Evolutionary conservation across 2,113 vertebrate species (phyloP), one percentile per base, ranked within the genome.

Genomic region (Amphiprion ocellaris): DNA sequence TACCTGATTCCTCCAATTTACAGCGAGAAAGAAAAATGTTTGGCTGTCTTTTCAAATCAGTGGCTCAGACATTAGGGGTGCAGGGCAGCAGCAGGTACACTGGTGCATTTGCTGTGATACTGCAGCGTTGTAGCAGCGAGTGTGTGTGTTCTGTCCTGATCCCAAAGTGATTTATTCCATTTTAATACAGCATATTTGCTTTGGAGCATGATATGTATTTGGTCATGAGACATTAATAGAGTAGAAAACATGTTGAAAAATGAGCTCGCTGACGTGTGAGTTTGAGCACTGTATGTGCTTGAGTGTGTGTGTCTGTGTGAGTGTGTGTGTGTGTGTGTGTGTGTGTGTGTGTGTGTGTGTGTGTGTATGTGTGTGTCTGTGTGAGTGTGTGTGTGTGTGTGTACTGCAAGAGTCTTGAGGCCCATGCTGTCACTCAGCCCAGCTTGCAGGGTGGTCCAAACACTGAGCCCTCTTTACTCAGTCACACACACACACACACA

Each of bases 371-470:
- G 69, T 55, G 64, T 68, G 84, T 83, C 72, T 86, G 82, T 82
- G 84, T 65, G 64, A 62, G 81, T 82, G 76, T 78, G 74, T 64
- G 63, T 64, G 71, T 82, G 76, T 78, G 74, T 64, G 63, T 64
- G 71, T 60, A 53, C 63, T 77, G 84, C 46, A 49, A 69, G 73
- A 85, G 91, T 86, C 81, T 85, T 85, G 87, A 91, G 93, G 90
- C 92, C 89, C 84, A 66, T 69, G 90, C 89, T 93, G 90, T 93
- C 91, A 90, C 87, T 93, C 90, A 94, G 90, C 90, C 87, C 87
- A 84, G 87, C 93, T 88, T 83, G 15, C 93, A 94, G 91, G 93
- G 93, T 94, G 93, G 93, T 94, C 93, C 84, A 79, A 91, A 93
- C 91, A 92, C 90, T 92, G 89, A 89, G 84, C 82, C 91, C 91